Evolutionary conservation across 2,113 vertebrate species (phyloP).

Genomic region (Columbina picui): DNA sequence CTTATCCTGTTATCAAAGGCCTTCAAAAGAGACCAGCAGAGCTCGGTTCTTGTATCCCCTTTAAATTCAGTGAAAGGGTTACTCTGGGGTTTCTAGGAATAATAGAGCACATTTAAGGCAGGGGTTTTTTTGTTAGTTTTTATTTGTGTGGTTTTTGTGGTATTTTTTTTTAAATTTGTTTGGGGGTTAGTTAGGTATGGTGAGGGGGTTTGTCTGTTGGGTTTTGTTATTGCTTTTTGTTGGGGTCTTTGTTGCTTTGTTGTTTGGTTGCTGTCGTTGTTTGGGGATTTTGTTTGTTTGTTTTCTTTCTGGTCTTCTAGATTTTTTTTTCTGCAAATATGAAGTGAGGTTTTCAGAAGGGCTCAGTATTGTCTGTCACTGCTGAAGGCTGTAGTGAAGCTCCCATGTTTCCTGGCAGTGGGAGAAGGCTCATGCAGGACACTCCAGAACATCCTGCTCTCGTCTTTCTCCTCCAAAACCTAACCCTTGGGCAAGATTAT

Average conservation of each 20-base stretch:
- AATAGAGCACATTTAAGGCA: not conserved
- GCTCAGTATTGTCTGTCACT: not conserved
- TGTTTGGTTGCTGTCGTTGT: no score
- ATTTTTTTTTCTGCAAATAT: rapidly evolving
- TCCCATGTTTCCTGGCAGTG: not conserved
- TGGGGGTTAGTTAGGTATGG: no score
- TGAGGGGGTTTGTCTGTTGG: no score
- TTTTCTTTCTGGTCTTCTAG: not conserved
- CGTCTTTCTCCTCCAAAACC: not conserved
- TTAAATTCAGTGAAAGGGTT: not conserved
- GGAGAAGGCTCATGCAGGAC: not conserved
- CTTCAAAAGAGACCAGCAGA: slow-evolving; percentile 17
- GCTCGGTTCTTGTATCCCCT: not conserved
- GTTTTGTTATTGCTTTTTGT: no score
- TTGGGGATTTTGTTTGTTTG: not conserved
- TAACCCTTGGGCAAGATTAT: not conserved
- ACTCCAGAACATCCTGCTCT: not conserved
- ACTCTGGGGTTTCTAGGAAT: not conserved
- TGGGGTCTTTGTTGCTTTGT: no score
- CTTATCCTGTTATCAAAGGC: not conserved
- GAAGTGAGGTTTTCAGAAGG: not conserved
- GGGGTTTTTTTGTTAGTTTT: not conserved
- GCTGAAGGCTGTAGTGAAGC: not conserved
- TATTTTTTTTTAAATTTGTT: no score
- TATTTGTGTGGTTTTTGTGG: no score